These are phyloP conservation scores for Mythimna albipuncta DNA, from an alignment of 2,888 invertebrate genomes.

Conservation along the genomic window DNA sequence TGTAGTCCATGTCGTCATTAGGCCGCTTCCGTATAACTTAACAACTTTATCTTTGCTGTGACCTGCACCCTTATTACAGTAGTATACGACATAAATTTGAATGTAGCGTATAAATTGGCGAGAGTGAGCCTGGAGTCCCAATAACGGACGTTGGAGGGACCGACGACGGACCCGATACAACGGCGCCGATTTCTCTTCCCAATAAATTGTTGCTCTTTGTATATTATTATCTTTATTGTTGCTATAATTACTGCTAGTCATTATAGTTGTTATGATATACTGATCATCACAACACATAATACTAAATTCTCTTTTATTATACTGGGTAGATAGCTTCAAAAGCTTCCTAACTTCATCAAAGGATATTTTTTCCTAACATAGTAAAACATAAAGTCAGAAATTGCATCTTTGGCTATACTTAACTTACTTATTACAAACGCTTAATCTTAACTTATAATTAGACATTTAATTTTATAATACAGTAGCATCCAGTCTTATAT, in stretches of 20 bases:
- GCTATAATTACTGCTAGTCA: conserved; percentile 41
- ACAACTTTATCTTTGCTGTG: conserved; percentile 67
- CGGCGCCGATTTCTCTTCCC: conserved; percentile 78
- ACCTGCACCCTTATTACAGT: conserved; percentile 68
- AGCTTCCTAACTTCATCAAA: neutral
- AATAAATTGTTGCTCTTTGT: conserved; percentile 77
- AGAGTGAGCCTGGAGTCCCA: conserved; percentile 76
- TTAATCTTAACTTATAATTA: conserved; percentile 10
- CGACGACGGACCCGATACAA: conserved; percentile 75
- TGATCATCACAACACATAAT: neutral
- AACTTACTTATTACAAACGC: neutral
- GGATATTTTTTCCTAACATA: neutral
- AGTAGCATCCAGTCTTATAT: conserved; percentile 15
- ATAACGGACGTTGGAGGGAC: conserved; percentile 80
- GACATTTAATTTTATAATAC: conserved; percentile 21
- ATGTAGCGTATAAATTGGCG: conserved; percentile 59
- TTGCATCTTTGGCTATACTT: neutral
- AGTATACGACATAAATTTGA: conserved; percentile 67
- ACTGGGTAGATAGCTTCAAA: neutral
- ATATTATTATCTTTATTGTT: conserved; percentile 51
- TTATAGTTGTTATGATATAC: conserved; percentile 29
- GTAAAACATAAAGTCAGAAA: neutral
- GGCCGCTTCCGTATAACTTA: conserved; percentile 84
- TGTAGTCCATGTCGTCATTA: conserved; percentile 88
- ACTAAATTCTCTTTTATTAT: neutral